Percentiles rank a stretch among this genome's conserved stretches.
phyloP scores from a whole-genome alignment of 2,113 vertebrate genomes.

The Actinemys pallida region DNA sequence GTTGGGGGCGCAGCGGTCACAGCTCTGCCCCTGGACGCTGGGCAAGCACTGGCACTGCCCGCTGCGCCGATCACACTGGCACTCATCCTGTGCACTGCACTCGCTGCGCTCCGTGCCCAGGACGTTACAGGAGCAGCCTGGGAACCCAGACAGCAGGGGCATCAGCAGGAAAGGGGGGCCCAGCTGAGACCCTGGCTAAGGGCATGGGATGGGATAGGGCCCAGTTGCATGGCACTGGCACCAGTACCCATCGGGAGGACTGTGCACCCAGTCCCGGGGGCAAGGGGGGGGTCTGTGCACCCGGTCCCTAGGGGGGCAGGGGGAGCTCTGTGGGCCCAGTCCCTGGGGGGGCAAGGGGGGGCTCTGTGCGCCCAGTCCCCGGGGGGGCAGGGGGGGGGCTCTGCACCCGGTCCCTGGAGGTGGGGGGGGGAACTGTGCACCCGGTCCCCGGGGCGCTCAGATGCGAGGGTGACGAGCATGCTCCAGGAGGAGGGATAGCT shows the following conservation, averaged over 20 bases:
- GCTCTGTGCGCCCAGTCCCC: no score
- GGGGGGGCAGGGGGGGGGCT: no score
- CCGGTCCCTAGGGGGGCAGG: no score
- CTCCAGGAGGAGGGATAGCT: no score
- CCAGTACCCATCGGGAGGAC: no score
- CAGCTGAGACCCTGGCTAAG: not conserved
- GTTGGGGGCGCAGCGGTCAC: conserved; percentile 91
- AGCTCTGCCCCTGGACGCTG: conserved; percentile 88
- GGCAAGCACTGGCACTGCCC: conserved; percentile 95
- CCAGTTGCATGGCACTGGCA: no score
- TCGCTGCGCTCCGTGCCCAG: conserved; percentile 88
- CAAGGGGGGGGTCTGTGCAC: not conserved
- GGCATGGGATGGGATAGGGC: not conserved
- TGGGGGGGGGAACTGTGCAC: no score
- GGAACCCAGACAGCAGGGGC: not conserved
- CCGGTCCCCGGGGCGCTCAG: no score
- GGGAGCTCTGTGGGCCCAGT: fast-evolving
- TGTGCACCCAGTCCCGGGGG: not conserved
- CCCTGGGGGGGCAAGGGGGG: no score
- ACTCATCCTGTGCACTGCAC: conserved; percentile 86
- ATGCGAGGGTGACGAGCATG: no score
- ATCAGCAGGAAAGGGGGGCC: not conserved
- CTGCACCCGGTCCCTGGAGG: no score
- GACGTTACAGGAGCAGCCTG: conserved; percentile 93
- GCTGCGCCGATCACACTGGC: conserved; percentile 85